Percentiles rank a stretch among this genome's conserved stretches.
These are phyloP conservation scores for Pocillopora grandis DNA, from an alignment of 92 coral and sea anemone genomes.

Conservation along the genomic window DNA sequence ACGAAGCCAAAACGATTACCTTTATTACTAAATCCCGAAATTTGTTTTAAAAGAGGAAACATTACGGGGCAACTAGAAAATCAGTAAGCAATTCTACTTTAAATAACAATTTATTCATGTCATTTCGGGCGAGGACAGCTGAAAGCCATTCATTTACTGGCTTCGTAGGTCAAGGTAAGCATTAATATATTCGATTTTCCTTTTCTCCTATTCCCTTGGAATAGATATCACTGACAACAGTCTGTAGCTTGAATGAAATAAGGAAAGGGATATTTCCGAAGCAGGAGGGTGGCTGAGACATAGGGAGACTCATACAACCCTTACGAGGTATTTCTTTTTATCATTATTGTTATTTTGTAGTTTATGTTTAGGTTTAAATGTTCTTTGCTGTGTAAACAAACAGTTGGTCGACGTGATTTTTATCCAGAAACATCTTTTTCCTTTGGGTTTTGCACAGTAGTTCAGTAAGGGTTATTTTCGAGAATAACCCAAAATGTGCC, in stretches of 20 bases:
- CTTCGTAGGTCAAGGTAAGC: slow-evolving; percentile 38
- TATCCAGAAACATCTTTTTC: not conserved
- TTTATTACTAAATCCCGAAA: not conserved
- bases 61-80: too few species aligned
- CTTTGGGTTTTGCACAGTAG: not conserved
- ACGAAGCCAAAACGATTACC: not conserved
- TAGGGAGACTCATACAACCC: not conserved
- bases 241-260: not conserved
- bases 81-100: not conserved
- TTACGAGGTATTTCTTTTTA: slow-evolving; percentile 15
- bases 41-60: not conserved
- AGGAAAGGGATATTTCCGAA: not conserved
- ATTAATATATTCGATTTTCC: slow-evolving; percentile 25
- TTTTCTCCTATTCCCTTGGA: not conserved
- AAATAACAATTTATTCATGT: slow-evolving; percentile 22
- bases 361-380: not conserved
- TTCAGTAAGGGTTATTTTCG: not conserved
- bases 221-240: not conserved
- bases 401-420: not conserved
- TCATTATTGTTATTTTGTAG: not conserved
- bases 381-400: not conserved
- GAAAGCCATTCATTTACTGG: not conserved
- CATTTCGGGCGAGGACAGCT: slow-evolving; percentile 22
- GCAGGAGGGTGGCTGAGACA: not conserved
- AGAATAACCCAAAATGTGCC: not conserved